These are phyloP conservation scores for Nebria ingens DNA, from an alignment of 1,140 invertebrate genomes.

Conservation along the genomic window DNA sequence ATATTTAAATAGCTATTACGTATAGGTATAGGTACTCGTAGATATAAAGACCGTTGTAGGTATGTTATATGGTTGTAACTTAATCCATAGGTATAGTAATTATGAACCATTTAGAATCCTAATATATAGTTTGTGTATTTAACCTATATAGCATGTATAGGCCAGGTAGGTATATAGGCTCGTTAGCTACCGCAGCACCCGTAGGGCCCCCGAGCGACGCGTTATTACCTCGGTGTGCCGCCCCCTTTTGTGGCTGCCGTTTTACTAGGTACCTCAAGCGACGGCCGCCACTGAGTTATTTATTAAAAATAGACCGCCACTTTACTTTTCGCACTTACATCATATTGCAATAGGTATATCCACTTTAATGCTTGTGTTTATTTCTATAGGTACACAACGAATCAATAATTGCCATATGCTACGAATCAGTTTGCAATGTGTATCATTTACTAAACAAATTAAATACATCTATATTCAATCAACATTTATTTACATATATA, in stretches of 20 bases:
- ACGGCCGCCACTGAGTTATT: neutral
- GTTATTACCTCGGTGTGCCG: neutral
- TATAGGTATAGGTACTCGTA: too few species aligned
- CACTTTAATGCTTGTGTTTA: too few species aligned
- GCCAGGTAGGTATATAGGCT: neutral
- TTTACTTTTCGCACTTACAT: neutral
- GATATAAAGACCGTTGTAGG: too few species aligned
- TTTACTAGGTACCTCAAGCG: neutral
- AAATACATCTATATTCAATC: too few species aligned
- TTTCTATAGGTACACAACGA: too few species aligned
- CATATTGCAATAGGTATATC: too few species aligned
- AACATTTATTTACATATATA: too few species aligned
- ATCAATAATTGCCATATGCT: too few species aligned
- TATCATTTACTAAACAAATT: too few species aligned
- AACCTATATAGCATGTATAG: neutral
- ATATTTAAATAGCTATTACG: too few species aligned
- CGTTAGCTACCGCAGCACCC: neutral
- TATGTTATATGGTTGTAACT: too few species aligned
- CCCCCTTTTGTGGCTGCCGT: neutral
- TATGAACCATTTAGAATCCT: neutral
- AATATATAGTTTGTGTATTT: neutral
- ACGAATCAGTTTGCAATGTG: too few species aligned
- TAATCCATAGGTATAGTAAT: slow-evolving; percentile 2
- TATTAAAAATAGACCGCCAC: neutral
- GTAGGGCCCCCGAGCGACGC: slow-evolving; percentile 3